phyloP scores from a whole-genome alignment of 2,797 vertebrate species.

The Acanthornis magna region DNA sequence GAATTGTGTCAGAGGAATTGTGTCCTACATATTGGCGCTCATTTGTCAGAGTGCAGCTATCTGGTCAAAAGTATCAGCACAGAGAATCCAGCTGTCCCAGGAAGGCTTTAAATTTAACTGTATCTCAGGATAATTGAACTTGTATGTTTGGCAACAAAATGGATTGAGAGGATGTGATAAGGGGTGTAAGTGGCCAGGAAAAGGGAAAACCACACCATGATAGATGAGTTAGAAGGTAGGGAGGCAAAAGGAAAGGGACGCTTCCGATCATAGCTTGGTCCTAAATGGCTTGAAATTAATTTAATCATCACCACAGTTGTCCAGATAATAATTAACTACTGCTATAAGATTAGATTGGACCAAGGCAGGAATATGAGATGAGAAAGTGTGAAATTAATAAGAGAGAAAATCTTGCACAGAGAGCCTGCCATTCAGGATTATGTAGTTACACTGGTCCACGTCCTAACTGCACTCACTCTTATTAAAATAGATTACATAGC shows the following conservation, averaged over 20 bases:
- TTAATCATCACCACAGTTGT: background rate
- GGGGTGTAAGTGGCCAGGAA: background rate
- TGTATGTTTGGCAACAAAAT: background rate
- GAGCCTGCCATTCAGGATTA: background rate
- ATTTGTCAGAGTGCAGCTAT: background rate
- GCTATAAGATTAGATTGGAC: background rate
- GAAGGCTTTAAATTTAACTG: background rate
- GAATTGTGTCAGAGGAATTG: background rate
- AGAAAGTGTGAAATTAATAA: background rate
- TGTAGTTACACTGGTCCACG: background rate
- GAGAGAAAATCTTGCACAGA: background rate
- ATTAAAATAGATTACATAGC: background rate
- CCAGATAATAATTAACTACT: background rate
- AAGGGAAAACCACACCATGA: rapidly evolving
- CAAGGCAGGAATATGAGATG: background rate
- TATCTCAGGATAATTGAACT: background rate
- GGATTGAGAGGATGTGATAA: background rate
- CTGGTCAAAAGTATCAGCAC: background rate
- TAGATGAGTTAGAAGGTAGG: background rate
- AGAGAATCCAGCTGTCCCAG: background rate
- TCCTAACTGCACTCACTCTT: rapidly evolving
- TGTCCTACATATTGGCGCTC: background rate
- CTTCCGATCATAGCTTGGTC: background rate
- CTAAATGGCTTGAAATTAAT: background rate
- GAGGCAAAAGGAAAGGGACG: background rate